phyloP scores from a whole-genome alignment of 2,797 vertebrate species.

The Lerista edwardsae region DNA sequence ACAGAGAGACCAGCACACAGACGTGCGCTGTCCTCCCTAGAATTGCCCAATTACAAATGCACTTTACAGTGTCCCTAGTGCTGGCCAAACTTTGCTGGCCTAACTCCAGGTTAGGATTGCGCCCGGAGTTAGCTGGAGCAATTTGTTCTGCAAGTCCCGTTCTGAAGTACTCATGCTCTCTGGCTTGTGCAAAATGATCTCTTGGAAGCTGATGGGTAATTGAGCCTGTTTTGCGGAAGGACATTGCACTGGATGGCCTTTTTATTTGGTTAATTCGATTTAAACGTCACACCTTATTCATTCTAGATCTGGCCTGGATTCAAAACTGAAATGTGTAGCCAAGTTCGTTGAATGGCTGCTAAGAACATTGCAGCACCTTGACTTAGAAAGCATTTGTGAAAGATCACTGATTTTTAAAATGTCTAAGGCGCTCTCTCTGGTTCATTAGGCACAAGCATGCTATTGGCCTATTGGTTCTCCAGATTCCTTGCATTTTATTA shows the following conservation, averaged over 20 bases:
- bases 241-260: not conserved
- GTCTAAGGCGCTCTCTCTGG: not conserved
- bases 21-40: no score
- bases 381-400: not conserved
- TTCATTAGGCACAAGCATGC: constrained; percentile 15
- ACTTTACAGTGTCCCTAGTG: no score
- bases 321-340: not conserved
- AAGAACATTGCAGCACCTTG: not conserved
- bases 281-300: not conserved
- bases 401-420: not conserved
- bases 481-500: constrained; percentile 17
- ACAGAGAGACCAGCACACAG: no score
- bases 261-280: not conserved
- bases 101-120: no score
- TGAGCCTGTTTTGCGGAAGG: not conserved
- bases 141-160: not conserved
- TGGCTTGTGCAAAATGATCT: not conserved
- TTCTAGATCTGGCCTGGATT: not conserved
- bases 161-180: not conserved
- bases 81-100: no score
- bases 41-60: no score
- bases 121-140: not conserved
- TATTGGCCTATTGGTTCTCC: constrained; percentile 15
- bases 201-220: not conserved
- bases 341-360: not conserved